These are phyloP conservation scores for Meliscaeva auricollis DNA, from an alignment of 2,888 invertebrate genomes.

Conservation along the genomic window DNA sequence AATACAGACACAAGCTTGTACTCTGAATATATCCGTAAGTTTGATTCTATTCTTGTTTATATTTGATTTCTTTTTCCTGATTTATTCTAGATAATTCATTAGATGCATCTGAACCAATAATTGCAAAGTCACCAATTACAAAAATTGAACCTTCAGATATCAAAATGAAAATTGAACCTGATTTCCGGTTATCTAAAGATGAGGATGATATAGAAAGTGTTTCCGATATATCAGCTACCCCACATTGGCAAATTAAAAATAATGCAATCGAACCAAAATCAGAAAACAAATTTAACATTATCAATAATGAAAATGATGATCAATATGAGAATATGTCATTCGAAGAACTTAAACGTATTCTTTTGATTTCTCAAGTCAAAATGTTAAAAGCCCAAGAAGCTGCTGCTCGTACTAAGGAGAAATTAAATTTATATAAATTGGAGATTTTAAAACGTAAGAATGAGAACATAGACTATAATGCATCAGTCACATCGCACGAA, in stretches of 20 bases:
- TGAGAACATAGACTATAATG: neutral
- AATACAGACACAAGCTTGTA: neutral
- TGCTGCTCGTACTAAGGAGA: conserved; percentile 17
- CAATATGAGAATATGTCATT: conserved; percentile 21
- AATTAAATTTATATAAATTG: conserved; percentile 37
- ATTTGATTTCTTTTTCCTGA: too few relatives aligned
- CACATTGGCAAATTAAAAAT: neutral
- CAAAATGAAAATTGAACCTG: neutral
- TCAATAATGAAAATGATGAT: neutral
- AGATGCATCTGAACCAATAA: neutral
- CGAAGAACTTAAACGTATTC: conserved; percentile 9
- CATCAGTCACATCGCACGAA: too few relatives aligned
- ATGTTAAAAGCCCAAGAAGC: conserved; percentile 17
- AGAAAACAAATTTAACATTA: neutral
- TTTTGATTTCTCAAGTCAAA: conserved; percentile 31
- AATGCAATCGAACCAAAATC: neutral
- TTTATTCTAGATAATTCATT: neutral
- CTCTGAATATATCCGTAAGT: neutral
- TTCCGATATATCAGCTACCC: neutral
- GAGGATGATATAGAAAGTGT: neutral
- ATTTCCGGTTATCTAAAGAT: neutral
- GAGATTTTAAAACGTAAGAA: neutral
- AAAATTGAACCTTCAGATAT: neutral
- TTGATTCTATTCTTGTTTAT: neutral
- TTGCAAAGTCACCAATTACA: neutral